Evolutionary conservation across 2,797 vertebrate genomes (phyloP).

Genomic region (Smutsia temminckii): DNA sequence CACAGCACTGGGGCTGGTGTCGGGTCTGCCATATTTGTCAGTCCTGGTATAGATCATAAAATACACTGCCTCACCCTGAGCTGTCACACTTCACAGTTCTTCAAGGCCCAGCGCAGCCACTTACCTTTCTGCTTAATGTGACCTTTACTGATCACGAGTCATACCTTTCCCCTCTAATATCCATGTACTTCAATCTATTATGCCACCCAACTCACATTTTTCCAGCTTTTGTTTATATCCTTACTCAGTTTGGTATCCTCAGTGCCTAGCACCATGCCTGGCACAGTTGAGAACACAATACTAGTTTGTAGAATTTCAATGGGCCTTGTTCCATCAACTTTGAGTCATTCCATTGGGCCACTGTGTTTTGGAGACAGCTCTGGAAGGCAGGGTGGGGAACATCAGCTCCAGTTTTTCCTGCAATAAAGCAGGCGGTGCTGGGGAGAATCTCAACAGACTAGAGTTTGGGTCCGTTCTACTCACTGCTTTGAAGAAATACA

Average conservation of each 20-base stretch:
- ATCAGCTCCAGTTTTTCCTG: not conserved
- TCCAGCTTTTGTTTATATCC: not conserved
- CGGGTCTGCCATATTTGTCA: not conserved
- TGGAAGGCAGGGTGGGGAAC: not conserved
- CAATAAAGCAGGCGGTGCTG: not conserved
- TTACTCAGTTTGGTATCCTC: not conserved
- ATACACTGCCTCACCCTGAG: not conserved
- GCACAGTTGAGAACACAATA: not conserved
- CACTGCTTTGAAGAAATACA: not conserved
- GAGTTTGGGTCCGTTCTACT: not conserved
- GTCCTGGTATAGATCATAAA: not conserved
- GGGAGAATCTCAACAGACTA: not conserved
- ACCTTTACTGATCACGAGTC: not conserved
- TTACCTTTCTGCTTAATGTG: not conserved
- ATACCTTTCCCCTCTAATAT: no score
- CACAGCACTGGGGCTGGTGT: accelerated
- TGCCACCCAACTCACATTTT: not conserved
- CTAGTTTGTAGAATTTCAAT: not conserved
- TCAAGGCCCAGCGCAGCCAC: not conserved
- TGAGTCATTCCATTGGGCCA: not conserved
- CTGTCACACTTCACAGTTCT: not conserved
- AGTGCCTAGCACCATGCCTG: not conserved
- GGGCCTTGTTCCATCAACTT: not conserved
- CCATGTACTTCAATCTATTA: not conserved
- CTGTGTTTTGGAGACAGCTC: not conserved